Percentiles rank a stretch among this genome's conserved stretches.
Evolutionary conservation across 2,113 vertebrate species (phyloP).

Genomic region (Pachypanchax playfairii): DNA sequence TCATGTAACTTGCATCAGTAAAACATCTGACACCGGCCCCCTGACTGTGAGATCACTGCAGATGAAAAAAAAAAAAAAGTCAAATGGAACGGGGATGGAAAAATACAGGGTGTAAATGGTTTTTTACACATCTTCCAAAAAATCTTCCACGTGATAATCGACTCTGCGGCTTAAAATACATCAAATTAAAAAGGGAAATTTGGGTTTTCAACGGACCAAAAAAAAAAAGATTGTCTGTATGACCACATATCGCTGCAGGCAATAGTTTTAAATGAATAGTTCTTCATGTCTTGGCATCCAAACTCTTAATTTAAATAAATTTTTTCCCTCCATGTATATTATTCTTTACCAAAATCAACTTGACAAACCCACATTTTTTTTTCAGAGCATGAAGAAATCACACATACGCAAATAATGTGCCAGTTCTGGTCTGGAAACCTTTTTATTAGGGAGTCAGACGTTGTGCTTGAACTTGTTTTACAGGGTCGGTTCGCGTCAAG

Average conservation of each 20-base stretch:
- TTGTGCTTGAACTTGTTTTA: constrained; percentile 3
- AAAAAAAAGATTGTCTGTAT: constrained; percentile 5
- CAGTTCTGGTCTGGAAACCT: not conserved
- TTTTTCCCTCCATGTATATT: not conserved
- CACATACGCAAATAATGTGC: not conserved
- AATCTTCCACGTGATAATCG: constrained; percentile 3
- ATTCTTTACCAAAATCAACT: not conserved
- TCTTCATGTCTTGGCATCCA: not conserved
- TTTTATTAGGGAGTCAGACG: not conserved
- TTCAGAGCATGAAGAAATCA: not conserved
- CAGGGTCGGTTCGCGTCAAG: not conserved
- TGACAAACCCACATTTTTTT: not conserved
- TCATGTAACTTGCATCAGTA: constrained; percentile 47
- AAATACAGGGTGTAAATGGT: not conserved
- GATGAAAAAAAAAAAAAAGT: constrained; percentile 40
- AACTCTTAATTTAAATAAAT: not conserved
- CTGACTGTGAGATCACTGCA: constrained; percentile 4
- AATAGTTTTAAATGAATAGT: not conserved
- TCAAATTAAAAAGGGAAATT: constrained; percentile 37
- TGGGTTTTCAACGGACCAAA: constrained; percentile 2
- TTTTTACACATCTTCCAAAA: constrained; percentile 32
- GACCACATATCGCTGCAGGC: not conserved
- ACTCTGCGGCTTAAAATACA: constrained; percentile 16
- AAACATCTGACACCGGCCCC: constrained; percentile 26
- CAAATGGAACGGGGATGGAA: constrained; percentile 7